A percentile compares a stretch with the other conserved stretches of the same genome.
Conservation (phyloP, 2,888 invertebrate species). For the Xestia rhomboidea region DNA sequence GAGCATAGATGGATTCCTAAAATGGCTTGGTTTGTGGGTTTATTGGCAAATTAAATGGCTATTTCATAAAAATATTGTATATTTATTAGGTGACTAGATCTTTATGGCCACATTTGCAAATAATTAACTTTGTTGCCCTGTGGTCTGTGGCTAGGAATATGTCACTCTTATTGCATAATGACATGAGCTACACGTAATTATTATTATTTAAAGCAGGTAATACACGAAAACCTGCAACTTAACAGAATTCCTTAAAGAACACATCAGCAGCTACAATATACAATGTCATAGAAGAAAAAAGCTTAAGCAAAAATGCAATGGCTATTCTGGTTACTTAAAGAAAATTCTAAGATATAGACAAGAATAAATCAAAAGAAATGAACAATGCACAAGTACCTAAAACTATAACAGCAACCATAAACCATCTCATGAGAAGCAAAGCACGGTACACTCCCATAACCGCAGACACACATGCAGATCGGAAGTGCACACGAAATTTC, state of each 20-base stretch:
- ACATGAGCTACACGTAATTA: neutral
- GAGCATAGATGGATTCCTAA: conserved; percentile 42
- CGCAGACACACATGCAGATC: conserved; percentile 62
- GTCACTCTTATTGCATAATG: neutral
- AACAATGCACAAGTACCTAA: neutral
- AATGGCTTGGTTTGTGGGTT: conserved; percentile 52
- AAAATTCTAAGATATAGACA: neutral
- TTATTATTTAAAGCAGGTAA: conserved; percentile 5
- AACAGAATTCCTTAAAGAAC: neutral
- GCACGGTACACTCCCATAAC: conserved; percentile 58
- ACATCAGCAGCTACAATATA: neutral
- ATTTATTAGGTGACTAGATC: conserved; percentile 37
- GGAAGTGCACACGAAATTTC: conserved; percentile 64
- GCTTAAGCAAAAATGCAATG: neutral
- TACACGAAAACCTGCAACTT: neutral
- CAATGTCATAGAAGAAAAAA: neutral
- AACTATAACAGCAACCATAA: conserved; percentile 19
- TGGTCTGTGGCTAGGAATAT: conserved; percentile 8
- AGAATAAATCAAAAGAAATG: neutral
- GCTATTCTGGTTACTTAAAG: neutral
- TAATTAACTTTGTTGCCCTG: conserved; percentile 30
- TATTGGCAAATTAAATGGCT: conserved; percentile 48
- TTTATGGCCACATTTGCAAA: conserved; percentile 39
- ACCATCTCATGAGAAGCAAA: conserved; percentile 52
- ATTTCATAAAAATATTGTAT: conserved; percentile 31